Percentiles rank a stretch among this genome's conserved stretches.
Evolutionary conservation across 2,888 invertebrate species (phyloP).

Genomic region (Druceiella hillmani): DNA sequence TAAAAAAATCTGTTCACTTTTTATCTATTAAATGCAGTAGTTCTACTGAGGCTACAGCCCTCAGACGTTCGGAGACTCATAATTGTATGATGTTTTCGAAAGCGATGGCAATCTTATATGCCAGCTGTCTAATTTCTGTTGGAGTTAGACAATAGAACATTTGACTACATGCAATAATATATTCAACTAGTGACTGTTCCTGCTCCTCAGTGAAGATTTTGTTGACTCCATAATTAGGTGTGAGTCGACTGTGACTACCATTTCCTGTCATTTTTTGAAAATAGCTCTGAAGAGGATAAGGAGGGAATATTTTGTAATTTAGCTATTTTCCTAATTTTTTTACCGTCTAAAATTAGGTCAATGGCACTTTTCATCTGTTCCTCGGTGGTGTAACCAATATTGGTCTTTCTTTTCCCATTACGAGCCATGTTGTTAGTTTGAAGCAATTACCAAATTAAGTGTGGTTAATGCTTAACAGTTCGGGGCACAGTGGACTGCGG

Average conservation of each 20-base stretch:
- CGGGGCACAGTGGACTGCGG: too few species aligned
- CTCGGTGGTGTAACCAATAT: conserved; percentile 15
- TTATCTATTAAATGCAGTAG: conserved; percentile 22
- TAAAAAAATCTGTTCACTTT: conserved; percentile 14
- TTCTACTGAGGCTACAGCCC: conserved; percentile 21
- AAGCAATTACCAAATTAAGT: too few species aligned
- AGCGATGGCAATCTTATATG: conserved; percentile 19
- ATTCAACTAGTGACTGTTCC: conserved; percentile 3
- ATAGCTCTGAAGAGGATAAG: conserved; percentile 11
- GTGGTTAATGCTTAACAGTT: too few species aligned
- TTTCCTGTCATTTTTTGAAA: conserved; percentile 7
- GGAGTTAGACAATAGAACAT: conserved; percentile 6
- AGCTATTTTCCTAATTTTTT: conserved; percentile 10
- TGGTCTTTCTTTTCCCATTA: conserved; percentile 16
- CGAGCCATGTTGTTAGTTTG: conserved; percentile 20
- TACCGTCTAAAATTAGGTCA: conserved; percentile 7
- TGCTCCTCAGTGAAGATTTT: conserved; percentile 6
- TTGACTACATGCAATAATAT: conserved; percentile 13
- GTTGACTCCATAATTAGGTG: conserved; percentile 8
- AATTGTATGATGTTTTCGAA: conserved; percentile 19
- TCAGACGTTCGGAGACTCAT: conserved; percentile 16
- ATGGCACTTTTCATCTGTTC: conserved; percentile 15
- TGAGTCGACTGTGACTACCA: conserved; percentile 2
- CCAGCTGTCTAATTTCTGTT: conserved; percentile 19
- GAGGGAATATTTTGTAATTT: conserved; percentile 8